Evolutionary conservation across 2,113 vertebrate species (phyloP), one percentile per base, ranked within the genome.

Genomic region (Cyanistes caeruleus): DNA sequence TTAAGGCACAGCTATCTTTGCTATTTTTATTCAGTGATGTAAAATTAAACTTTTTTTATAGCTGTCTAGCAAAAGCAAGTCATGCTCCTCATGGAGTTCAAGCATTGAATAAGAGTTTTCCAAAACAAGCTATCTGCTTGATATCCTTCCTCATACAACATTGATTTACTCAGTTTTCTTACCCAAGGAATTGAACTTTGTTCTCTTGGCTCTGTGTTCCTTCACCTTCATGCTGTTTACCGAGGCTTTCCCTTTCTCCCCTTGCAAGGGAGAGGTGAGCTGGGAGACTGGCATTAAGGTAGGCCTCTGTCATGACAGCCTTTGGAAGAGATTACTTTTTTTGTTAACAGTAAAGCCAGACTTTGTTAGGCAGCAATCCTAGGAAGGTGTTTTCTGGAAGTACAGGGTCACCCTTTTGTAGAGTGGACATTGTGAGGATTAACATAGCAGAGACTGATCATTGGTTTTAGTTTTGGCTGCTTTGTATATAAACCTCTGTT

Each of bases 391-490:
- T 18, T 17, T 43, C 58, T 65, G 1, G 35, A 48, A 81, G 27
- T 39, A 18, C 30, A 56, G 35, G 53, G 28, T 69, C 31, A 35
- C 55, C 20, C 46, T 55, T 16, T 35, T 35, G n/a, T 16, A n/a
- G n/a, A 60, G 10, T 41, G 25, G 9, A 2, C 70, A 4, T 27
- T 31, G 19, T 65, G 22, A 67, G 22, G 11, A 35, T 27, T 83
- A 44, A 48, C 3, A 3, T 9, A 77, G 9, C 48, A 41, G 17
- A 81, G 37, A 5, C 23, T 75, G 15, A 17, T 85, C 0, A 0
- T 37, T 0, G 0, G 4, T 39, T 78, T 70, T 53, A 7, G 7
- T 30, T 74, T 88, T 20, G 52, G 20, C 59, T 88, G 56, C 19
- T 46, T 75, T 18, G 4, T 78, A 5, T 37, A 7, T 24, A 37